These are phyloP conservation scores for Paramisgurnus dabryanus DNA, from an alignment of 2,113 vertebrate species.

Conservation along the genomic window DNA sequence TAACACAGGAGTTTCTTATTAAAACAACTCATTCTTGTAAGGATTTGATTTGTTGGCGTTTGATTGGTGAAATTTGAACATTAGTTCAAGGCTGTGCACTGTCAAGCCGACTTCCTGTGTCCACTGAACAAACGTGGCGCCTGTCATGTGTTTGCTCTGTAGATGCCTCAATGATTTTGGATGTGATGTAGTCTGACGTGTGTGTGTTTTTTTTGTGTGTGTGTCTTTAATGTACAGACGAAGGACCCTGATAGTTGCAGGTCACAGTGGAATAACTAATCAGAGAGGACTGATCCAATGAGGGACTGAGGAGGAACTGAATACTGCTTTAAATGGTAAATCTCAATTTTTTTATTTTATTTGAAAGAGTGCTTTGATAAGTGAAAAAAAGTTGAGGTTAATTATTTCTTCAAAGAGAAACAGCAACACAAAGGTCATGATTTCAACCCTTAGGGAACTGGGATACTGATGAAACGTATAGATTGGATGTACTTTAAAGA, in stretches of 20 bases:
- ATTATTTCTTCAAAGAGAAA: too few relatives aligned
- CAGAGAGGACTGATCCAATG: constrained; percentile 16
- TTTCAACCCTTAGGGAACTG: too few relatives aligned
- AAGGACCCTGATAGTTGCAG: constrained; percentile 62
- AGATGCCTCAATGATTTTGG: constrained; percentile 64
- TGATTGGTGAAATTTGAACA: background rate
- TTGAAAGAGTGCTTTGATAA: too few relatives aligned
- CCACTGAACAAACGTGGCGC: constrained; percentile 39
- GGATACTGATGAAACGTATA: too few relatives aligned
- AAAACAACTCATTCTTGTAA: background rate
- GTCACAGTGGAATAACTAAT: constrained; percentile 13
- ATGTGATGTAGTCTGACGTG: constrained; percentile 67
- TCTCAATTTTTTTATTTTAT: background rate
- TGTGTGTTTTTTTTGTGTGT: constrained; percentile 53
- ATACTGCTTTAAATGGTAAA: constrained; percentile 33
- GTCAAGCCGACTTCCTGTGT: constrained; percentile 39
- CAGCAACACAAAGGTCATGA: too few relatives aligned
- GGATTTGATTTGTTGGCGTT: constrained; percentile 6
- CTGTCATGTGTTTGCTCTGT: constrained; percentile 67
- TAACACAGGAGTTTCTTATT: background rate
- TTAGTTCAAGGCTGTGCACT: background rate
- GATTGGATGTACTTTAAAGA: too few relatives aligned
- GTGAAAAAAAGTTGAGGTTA: too few relatives aligned
- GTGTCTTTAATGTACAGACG: constrained; percentile 66
- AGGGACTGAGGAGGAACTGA: constrained; percentile 30